Percentiles rank a stretch among this genome's conserved stretches.
phyloP scores from a whole-genome alignment of 2,888 invertebrate species.

The Coelinius sp. region DNA sequence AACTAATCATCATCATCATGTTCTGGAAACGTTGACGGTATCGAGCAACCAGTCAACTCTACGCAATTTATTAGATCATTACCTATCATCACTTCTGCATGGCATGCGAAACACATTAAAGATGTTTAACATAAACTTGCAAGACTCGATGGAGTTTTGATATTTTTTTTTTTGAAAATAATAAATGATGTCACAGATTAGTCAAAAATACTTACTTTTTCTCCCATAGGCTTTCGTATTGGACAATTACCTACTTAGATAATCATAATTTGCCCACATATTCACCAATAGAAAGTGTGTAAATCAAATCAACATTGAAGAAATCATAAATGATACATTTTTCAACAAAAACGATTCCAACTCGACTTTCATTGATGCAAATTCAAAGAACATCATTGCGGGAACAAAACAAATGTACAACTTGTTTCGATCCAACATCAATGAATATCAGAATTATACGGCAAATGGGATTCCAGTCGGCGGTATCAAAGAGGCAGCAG shows the following conservation, averaged over 20 bases:
- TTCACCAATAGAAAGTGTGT: no score
- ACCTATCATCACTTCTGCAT: constrained; percentile 39
- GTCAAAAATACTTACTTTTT: background rate
- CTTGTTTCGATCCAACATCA: constrained; percentile 33
- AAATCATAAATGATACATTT: no score
- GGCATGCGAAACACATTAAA: constrained; percentile 7
- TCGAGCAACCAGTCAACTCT: constrained; percentile 46
- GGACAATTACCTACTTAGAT: no score
- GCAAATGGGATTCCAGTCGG: constrained; percentile 68
- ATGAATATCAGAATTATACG: constrained; percentile 65
- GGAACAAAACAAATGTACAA: background rate
- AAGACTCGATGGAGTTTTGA: no score
- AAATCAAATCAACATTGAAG: no score
- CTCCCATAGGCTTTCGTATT: background rate
- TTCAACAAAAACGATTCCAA: background rate
- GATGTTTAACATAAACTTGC: no score
- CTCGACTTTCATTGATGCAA: background rate
- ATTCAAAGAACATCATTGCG: background rate
- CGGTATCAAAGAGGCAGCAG: constrained; percentile 70
- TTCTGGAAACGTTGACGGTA: constrained; percentile 27
- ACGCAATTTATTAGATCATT: constrained; percentile 49
- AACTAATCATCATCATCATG: constrained; percentile 42
- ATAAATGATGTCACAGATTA: background rate
- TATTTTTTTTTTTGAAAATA: background rate
- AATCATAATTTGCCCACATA: no score